Evolutionary conservation across 2,888 invertebrate species (phyloP), one percentile per base, ranked within the genome.

Genomic region (Dryomyza anilis): DNA sequence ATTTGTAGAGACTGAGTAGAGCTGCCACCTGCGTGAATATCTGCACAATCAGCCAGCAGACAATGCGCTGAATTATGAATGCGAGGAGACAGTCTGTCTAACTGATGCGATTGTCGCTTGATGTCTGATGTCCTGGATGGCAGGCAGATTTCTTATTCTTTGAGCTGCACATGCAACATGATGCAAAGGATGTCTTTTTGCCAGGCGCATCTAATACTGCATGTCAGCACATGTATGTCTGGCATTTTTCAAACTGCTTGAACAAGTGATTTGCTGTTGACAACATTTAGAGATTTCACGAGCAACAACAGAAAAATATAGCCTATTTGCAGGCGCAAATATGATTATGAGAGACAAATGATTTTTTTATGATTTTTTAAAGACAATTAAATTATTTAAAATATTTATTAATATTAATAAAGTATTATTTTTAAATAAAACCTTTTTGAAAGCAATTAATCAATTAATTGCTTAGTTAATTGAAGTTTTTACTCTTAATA

Each of bases 41-140:
- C 14, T 25, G 39, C 21, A 14, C 23, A 10, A 7, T 23, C 21
- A 58, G n/a, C 45, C n/a, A 27, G 5, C 10, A 19, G 23, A 36
- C 36, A 55, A 30, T 33, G 55, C 12, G 33, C 27, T 55, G 55
- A 55, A 55, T 58, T 45, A 58, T 58, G 58, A 45, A 58, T 58
- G 46, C 12, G n/a, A n/a, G n/a, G n/a, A n/a, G n/a, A 14, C n/a
- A n/a, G n/a, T n/a, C n/a, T n/a, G n/a, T n/a, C n/a, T n/a, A n/a
- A n/a, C n/a, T n/a, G n/a, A n/a, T n/a, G n/a, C n/a, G n/a, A n/a
- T n/a, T n/a, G n/a, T n/a, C 23, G 33, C 27, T 36, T 14, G 36
- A 36, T 55, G 55, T 23, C 23, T 16, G 33, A 55, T 55, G 55
- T 55, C 33, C 14, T 48, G 48, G 48, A 16, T 23, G 48, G 14